Percentiles rank a stretch among this genome's conserved stretches.
Evolutionary conservation across 2,113 vertebrate genomes (phyloP).

Genomic region (Pseudopipra pipra): DNA sequence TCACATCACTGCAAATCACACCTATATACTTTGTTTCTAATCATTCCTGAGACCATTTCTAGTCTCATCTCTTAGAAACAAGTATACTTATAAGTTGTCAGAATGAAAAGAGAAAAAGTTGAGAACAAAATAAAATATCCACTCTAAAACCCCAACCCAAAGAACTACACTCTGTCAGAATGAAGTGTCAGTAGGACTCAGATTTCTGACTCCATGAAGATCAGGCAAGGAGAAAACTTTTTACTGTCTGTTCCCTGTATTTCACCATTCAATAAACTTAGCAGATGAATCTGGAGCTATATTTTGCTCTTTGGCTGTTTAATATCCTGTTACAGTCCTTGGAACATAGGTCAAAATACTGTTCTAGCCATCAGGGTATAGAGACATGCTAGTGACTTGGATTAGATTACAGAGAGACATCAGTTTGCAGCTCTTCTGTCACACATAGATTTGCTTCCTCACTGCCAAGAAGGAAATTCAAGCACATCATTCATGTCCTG

Average conservation of each 20-base stretch:
- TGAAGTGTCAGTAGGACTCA: background rate
- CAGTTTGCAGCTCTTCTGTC: background rate
- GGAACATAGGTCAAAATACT: background rate
- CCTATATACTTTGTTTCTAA: background rate
- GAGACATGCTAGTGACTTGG: background rate
- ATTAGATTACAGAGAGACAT: background rate
- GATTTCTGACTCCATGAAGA: background rate
- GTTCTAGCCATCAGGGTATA: background rate
- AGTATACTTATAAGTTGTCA: background rate
- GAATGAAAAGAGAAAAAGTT: background rate
- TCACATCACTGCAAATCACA: background rate
- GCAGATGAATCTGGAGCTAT: background rate
- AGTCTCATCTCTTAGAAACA: background rate
- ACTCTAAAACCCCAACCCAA: background rate
- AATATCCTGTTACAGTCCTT: background rate
- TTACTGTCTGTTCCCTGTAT: background rate
- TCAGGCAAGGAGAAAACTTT: background rate
- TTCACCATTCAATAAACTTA: background rate
- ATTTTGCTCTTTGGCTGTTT: background rate
- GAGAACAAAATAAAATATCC: background rate
- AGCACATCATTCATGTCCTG: background rate
- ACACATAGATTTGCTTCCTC: background rate
- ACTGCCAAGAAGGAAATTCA: constrained; percentile 11
- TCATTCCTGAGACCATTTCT: background rate
- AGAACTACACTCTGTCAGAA: background rate